These are phyloP conservation scores for Drosophila equinoxialis DNA, from an alignment of 1,140 invertebrate species.

Conservation along the genomic window DNA sequence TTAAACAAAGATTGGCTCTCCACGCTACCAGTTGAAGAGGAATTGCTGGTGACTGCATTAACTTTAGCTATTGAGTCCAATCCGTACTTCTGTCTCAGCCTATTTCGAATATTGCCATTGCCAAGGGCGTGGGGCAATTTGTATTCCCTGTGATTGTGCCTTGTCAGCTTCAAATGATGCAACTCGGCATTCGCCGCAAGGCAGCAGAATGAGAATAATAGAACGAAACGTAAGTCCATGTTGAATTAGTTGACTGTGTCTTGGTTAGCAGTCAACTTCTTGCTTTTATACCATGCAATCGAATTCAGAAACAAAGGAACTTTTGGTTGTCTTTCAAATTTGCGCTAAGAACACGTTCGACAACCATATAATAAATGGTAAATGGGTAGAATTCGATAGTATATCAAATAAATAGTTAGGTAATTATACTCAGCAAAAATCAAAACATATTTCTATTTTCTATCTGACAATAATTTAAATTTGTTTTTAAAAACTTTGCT, in stretches of 20 bases:
- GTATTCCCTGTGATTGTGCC: not conserved
- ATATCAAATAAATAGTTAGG: too few species aligned
- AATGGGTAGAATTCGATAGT: too few species aligned
- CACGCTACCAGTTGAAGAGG: conserved; percentile 91
- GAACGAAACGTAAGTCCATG: not conserved
- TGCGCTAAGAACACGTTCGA: not conserved
- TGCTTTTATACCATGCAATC: not conserved
- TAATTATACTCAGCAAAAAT: too few species aligned
- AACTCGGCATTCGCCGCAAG: not conserved
- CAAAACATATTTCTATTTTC: too few species aligned
- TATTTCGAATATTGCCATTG: not conserved
- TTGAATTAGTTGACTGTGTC: not conserved
- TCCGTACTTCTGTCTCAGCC: not conserved
- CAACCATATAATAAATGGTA: not conserved
- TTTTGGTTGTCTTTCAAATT: not conserved
- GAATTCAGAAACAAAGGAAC: not conserved
- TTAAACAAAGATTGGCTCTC: conserved; percentile 85
- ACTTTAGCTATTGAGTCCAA: not conserved
- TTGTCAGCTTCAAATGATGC: not conserved
- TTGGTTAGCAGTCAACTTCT: too few species aligned
- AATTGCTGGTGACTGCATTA: not conserved
- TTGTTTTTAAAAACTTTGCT: too few species aligned
- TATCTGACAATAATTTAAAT: too few species aligned
- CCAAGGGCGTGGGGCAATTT: not conserved
- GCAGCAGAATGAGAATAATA: not conserved